phyloP scores from a whole-genome alignment of 2,797 vertebrate species.

The Cirrhinus mrigala region DNA sequence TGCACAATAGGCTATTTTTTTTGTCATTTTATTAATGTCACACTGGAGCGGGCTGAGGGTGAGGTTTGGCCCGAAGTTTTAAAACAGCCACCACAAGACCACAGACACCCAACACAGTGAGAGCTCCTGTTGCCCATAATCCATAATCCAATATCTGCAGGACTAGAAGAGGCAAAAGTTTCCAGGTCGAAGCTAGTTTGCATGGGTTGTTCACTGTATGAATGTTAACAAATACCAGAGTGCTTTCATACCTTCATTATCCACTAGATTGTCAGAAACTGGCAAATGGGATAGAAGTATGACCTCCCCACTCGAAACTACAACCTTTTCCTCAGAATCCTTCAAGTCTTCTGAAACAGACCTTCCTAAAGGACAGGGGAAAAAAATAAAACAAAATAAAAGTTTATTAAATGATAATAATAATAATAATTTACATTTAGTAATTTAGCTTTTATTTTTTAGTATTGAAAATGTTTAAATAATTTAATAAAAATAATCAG shows the following conservation, averaged over 20 bases:
- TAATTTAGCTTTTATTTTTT: too few species aligned
- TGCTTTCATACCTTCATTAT: conserved; percentile 29
- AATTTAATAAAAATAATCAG: too few species aligned
- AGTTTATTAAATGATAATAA: too few species aligned
- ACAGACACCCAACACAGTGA: conserved; percentile 26
- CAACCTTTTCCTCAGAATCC: conserved; percentile 32
- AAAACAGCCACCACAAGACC: conserved; percentile 36
- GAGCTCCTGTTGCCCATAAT: conserved; percentile 33
- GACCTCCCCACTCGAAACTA: conserved; percentile 74
- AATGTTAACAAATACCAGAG: not conserved
- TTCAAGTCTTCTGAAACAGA: conserved; percentile 8
- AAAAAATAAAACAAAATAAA: not conserved
- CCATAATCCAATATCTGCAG: conserved; percentile 13
- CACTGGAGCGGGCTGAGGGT: conserved; percentile 16
- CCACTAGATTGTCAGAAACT: not conserved
- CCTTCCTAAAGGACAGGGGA: conserved; percentile 65
- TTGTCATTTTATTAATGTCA: conserved; percentile 31
- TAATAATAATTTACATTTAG: too few species aligned
- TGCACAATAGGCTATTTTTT: not conserved
- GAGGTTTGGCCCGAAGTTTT: not conserved
- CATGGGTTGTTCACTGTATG: not conserved
- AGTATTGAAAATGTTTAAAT: too few species aligned
- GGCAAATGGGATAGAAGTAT: conserved; percentile 58
- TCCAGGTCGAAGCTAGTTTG: not conserved
- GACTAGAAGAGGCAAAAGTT: not conserved